Evolutionary conservation across 2,113 vertebrate genomes (phyloP).

Genomic region (Pangasianodon hypophthalmus): DNA sequence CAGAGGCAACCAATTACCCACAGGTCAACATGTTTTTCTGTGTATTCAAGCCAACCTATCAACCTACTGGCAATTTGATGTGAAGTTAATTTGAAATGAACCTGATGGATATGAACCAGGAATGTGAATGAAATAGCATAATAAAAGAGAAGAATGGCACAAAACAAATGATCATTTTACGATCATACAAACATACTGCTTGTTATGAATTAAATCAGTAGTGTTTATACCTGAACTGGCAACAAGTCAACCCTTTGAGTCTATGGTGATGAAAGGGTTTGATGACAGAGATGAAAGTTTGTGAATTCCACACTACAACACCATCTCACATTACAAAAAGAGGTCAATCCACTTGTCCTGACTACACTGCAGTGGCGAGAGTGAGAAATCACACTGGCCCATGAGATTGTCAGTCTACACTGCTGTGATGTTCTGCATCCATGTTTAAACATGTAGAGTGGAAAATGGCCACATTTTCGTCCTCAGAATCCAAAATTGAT

Average conservation of each 20-base stretch:
- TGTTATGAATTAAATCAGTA: slow-evolving; percentile 38
- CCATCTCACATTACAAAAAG: slow-evolving; percentile 74
- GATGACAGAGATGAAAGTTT: slow-evolving; percentile 76
- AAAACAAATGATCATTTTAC: neutral
- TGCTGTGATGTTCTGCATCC: slow-evolving; percentile 59
- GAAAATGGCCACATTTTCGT: slow-evolving; percentile 31
- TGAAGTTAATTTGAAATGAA: neutral
- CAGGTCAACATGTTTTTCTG: slow-evolving; percentile 7
- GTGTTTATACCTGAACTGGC: slow-evolving; percentile 60
- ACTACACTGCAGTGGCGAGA: slow-evolving; percentile 63
- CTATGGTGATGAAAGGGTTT: slow-evolving; percentile 73
- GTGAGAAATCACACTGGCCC: slow-evolving; percentile 58
- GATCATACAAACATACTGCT: neutral
- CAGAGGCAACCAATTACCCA: slow-evolving; percentile 1
- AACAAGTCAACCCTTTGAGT: slow-evolving; percentile 62
- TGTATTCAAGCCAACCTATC: neutral
- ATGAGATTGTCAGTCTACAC: slow-evolving; percentile 54
- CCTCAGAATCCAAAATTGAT: slow-evolving; percentile 17
- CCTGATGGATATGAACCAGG: neutral
- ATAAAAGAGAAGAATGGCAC: neutral
- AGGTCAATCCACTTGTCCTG: slow-evolving; percentile 78
- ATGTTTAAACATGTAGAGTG: slow-evolving; percentile 33
- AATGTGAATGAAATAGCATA: neutral
- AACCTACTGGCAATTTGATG: neutral
- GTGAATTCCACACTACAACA: slow-evolving; percentile 73